phyloP scores from a whole-genome alignment of 2,888 invertebrate species.

The Stenotaenia linearis region DNA sequence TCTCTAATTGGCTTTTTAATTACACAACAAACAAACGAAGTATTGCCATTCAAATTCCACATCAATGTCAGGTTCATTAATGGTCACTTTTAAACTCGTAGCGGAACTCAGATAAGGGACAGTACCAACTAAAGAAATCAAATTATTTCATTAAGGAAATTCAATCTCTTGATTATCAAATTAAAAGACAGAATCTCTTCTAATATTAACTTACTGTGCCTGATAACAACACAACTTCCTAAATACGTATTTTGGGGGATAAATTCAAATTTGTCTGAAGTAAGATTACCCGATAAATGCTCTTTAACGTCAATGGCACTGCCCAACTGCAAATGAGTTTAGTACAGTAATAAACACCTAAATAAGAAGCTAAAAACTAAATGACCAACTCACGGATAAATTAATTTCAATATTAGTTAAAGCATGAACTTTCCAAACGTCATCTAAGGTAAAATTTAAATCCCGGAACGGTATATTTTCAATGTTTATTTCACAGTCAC shows the following conservation, averaged over 20 bases:
- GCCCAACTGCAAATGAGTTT: too few species aligned
- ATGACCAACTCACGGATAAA: not conserved
- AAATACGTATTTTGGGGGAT: not conserved
- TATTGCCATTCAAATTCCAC: not conserved
- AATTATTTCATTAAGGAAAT: not conserved
- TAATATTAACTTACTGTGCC: not conserved
- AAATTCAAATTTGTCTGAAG: not conserved
- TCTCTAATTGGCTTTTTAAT: not conserved
- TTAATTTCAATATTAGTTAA: not conserved
- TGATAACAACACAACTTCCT: not conserved
- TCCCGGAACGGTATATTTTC: not conserved
- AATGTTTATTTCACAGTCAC: not conserved
- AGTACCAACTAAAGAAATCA: not conserved
- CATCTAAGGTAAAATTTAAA: not conserved
- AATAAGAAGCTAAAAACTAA: not conserved
- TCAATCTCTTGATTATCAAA: not conserved
- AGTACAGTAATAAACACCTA: too few species aligned
- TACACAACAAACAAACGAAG: not conserved
- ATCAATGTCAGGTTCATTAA: not conserved
- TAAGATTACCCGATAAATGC: not conserved
- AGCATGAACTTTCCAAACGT: not conserved
- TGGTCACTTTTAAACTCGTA: not conserved
- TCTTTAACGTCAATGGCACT: not conserved
- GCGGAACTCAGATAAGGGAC: not conserved
- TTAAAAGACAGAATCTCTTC: not conserved